These are phyloP conservation scores for Ophion slaviceki DNA, from an alignment of 2,888 invertebrate species.

Conservation along the genomic window DNA sequence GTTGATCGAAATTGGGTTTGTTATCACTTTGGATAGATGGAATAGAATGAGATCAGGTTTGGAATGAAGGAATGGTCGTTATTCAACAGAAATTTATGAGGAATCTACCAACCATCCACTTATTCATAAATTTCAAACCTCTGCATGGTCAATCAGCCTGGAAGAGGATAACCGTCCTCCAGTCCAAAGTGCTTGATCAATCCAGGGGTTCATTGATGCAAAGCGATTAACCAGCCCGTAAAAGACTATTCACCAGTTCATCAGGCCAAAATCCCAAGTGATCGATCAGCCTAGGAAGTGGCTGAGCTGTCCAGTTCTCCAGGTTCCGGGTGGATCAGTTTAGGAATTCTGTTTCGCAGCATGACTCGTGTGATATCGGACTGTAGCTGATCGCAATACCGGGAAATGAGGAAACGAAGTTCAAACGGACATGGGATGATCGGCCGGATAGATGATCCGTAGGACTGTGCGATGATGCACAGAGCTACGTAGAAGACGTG, in stretches of 20 bases:
- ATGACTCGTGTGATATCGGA: slow-evolving; percentile 1
- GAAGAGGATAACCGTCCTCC: not conserved
- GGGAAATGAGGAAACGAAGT: not conserved
- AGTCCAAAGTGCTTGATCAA: not conserved
- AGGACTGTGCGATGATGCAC: not conserved
- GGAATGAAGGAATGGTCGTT: not conserved
- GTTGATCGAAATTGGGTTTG: not conserved
- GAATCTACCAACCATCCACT: not conserved
- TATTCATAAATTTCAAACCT: not conserved
- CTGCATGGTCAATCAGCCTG: not conserved
- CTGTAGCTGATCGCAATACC: slow-evolving; percentile 11
- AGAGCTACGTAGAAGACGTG: not conserved
- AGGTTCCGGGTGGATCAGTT: not conserved
- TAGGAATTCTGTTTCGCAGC: not conserved
- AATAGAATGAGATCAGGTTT: not conserved
- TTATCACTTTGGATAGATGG: not conserved
- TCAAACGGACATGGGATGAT: slow-evolving; percentile 9
- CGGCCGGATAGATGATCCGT: not conserved
- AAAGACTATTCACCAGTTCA: not conserved
- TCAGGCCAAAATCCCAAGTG: not conserved
- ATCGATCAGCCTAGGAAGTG: not conserved
- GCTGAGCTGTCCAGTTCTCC: not conserved
- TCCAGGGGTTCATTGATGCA: not conserved
- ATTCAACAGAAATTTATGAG: not conserved
- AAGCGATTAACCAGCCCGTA: not conserved